Conservation (phyloP, 2,797 vertebrate species). For the Anguilla obscura region DNA sequence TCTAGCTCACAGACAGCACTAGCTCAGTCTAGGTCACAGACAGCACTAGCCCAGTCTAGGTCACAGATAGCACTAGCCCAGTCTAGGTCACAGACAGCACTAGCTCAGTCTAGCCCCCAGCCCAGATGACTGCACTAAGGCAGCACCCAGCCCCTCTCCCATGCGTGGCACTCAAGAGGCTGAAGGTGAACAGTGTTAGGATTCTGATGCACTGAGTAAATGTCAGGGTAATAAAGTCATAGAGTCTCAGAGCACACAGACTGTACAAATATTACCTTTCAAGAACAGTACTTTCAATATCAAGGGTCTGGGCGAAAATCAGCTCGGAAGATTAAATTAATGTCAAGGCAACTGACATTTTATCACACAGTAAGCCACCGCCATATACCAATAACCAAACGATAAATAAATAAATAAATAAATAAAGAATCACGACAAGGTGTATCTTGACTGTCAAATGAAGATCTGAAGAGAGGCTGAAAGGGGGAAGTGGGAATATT, state of each 20-base stretch:
- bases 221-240: constrained; percentile 65
- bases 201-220: constrained; percentile 49
- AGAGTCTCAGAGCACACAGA: constrained; percentile 56
- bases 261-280: constrained; percentile 67
- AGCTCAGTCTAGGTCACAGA: not conserved
- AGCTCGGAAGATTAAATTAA: constrained; percentile 64
- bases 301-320: constrained; percentile 55
- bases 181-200: not conserved
- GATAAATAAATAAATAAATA: constrained; percentile 29
- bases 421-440: constrained; percentile 24
- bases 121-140: not conserved
- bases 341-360: constrained; percentile 77
- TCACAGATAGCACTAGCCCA: not conserved
- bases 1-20: not conserved
- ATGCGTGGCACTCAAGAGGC: not conserved
- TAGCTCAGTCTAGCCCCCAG: not conserved
- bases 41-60: not conserved
- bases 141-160: not conserved
- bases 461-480: constrained; percentile 47
- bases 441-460: constrained; percentile 41
- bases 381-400: constrained; percentile 39
- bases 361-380: constrained; percentile 59
- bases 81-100: not conserved
- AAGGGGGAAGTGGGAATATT: constrained; percentile 39
- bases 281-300: constrained; percentile 42